A percentile compares a stretch with the other conserved stretches of the same genome.
Conservation (phyloP, 2,113 vertebrate genomes). For the Pteronura brasiliensis region DNA sequence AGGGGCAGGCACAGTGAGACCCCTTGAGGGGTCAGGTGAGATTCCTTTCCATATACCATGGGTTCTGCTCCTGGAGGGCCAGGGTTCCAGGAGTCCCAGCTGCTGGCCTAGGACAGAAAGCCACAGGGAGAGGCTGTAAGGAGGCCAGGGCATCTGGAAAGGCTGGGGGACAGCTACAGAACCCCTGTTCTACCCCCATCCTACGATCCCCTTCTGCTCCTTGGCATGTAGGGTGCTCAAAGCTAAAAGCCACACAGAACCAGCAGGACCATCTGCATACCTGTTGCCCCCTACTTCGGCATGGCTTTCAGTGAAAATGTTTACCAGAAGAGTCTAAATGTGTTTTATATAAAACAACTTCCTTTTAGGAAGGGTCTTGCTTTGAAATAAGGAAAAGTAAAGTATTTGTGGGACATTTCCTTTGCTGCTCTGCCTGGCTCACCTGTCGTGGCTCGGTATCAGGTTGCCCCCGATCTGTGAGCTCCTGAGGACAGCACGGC, state of each 20-base stretch:
- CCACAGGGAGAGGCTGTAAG: not conserved
- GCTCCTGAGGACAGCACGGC: fast-evolving
- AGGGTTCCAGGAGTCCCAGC: not conserved
- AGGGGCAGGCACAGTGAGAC: not conserved
- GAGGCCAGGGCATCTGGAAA: not conserved
- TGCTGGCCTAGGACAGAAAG: not conserved
- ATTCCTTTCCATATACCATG: not conserved
- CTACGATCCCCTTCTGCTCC: not conserved
- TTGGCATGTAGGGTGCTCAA: not conserved
- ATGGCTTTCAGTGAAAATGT: not conserved
- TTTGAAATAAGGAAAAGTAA: not conserved
- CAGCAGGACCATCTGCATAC: not conserved
- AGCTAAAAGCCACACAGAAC: not conserved
- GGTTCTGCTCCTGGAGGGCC: not conserved
- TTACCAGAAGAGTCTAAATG: not conserved
- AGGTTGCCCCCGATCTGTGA: not conserved
- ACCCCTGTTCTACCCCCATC: too few relatives aligned
- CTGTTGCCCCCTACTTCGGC: not conserved
- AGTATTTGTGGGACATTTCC: not conserved
- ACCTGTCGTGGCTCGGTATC: not conserved
- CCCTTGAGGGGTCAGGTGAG: not conserved
- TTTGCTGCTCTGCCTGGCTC: not conserved
- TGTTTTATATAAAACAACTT: not conserved
- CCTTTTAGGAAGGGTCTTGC: not conserved
- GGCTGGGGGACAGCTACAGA: not conserved